These are phyloP conservation scores for Desmophyllum pertusum DNA, from an alignment of 92 coral and sea anemone species.

Conservation along the genomic window DNA sequence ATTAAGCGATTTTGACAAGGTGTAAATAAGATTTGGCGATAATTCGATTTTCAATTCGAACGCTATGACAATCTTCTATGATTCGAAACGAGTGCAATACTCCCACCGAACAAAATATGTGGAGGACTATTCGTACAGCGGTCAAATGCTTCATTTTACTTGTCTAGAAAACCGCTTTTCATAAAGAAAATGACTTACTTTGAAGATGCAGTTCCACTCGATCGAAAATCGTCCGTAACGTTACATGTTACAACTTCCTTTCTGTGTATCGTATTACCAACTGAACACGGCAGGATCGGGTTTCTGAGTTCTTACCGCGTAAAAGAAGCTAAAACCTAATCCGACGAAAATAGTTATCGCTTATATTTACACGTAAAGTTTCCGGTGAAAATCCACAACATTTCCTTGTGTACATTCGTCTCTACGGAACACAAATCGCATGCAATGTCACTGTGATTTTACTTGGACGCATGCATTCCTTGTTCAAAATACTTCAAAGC, in stretches of 20 bases:
- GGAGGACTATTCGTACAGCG: background rate
- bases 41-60: constrained; percentile 9
- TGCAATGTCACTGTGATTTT: background rate
- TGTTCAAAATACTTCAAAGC: background rate
- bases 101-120: background rate
- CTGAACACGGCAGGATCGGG: background rate
- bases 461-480: constrained; percentile 38
- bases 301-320: no score
- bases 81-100: background rate
- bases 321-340: constrained; percentile 1
- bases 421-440: background rate
- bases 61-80: background rate
- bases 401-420: constrained; percentile 17
- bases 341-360: constrained; percentile 16
- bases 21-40: constrained; percentile 27
- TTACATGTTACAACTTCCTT: background rate
- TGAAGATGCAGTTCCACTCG: background rate
- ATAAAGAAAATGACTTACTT: background rate
- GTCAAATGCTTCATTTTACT: background rate
- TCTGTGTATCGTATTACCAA: background rate
- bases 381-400: constrained; percentile 35
- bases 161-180: no score
- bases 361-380: constrained; percentile 20
- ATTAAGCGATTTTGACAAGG: background rate
- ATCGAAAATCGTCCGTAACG: background rate